Evolutionary conservation across 2,888 invertebrate species (phyloP).

Genomic region (Agelastica alni): DNA sequence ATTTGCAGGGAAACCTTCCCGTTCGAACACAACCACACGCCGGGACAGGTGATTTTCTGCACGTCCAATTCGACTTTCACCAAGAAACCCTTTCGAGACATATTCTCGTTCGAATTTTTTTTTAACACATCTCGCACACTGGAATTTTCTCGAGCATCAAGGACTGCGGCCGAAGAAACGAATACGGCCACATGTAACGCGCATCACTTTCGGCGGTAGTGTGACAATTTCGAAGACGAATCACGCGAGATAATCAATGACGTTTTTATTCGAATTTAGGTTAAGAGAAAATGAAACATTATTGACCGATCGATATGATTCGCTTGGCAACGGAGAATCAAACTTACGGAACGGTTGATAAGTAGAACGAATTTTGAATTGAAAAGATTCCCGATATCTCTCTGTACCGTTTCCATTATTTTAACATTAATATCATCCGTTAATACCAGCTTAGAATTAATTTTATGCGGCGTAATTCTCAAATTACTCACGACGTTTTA

Average conservation of each 20-base stretch:
- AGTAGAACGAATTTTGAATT: no score
- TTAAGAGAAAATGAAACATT: conserved; percentile 7
- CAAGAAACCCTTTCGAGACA: conserved; percentile 60
- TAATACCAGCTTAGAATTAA: no score
- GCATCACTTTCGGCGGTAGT: background rate
- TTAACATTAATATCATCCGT: no score
- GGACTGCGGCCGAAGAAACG: background rate
- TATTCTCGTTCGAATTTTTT: no score
- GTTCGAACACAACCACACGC: conserved; percentile 81
- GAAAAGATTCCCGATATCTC: no score
- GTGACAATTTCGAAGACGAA: conserved; percentile 5
- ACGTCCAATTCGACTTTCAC: conserved; percentile 64
- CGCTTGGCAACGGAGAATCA: conserved; percentile 8
- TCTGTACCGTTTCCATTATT: no score
- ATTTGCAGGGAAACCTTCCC: conserved; percentile 76
- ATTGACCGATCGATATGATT: conserved; percentile 13
- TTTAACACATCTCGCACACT: background rate
- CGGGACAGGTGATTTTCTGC: conserved; percentile 74
- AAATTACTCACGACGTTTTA: no score
- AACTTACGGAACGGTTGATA: no score
- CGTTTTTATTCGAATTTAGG: conserved; percentile 10
- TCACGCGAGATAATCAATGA: no score
- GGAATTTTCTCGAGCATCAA: background rate
- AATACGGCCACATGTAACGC: background rate
- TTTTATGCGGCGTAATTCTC: no score